Base-by-base conservation (phyloP, 1,140 invertebrate species). In the Drosophila sturtevanti region DNA sequence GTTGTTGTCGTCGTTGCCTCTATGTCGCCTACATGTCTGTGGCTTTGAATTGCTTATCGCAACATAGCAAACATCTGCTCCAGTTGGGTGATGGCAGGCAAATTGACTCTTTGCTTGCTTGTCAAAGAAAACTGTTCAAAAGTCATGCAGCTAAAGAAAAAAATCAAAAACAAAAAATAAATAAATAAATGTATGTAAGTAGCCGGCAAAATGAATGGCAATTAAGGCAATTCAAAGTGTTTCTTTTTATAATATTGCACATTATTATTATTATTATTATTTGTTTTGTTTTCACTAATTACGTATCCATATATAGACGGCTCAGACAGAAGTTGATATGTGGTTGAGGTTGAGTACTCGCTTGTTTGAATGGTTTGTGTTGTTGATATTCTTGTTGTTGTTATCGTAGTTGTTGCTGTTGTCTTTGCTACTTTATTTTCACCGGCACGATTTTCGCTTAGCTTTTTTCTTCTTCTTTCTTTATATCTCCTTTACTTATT, bases 401-500 rank as follows among this genome's bases (percentile, higher is more conserved):
- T 59, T 58, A 38, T 12, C 59, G 60, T 51, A 63, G 12, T 59
- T 55, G 54, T 21, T 59, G n/a, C 18, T 71, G 31, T 52, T 48
- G 58, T 61, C 58, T 63, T 44, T 65, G 11, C 16, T 34, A 35
- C 55, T 66, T 79, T 82, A 76, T 86, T 86, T 86, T 86, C 81
- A 76, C 81, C 22, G 79, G 56, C 81, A 87, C 79, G 56, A 82
- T 79, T 87, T 87, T 81, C 68, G 79, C 82, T 58, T 21, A 41
- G 58, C 37, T 68, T 80, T 44, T 16, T 44, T 44, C 18, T 44
- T 18, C 14, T 38, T 14, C 1, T 5, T 14, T 4, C n/a, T 14
- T n/a, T n/a, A 11, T 48, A 4, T 6, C 27, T 31, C 6, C 27
- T 31, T 1, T 31, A 1, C 27, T 79, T 38, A 72, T 72, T 64